Percentiles rank a stretch among this genome's conserved stretches.
Conservation (phyloP, 2,113 vertebrate species). For the Eudyptes chrysolophus region DNA sequence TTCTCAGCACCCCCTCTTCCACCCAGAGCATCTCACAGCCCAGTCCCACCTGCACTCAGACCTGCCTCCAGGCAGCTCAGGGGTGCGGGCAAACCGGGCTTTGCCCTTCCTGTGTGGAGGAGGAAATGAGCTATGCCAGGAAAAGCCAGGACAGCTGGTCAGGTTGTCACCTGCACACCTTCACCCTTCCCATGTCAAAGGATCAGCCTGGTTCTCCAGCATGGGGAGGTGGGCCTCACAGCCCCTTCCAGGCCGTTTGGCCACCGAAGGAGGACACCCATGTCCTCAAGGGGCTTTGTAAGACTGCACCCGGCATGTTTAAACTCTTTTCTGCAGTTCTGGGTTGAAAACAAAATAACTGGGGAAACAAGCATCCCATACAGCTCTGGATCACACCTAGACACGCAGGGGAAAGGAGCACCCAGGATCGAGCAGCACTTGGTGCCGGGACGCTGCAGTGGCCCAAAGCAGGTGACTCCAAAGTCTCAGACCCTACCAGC, state of each 20-base stretch:
- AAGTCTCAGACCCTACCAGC: background rate
- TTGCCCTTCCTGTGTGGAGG: accelerated
- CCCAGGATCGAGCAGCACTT: background rate
- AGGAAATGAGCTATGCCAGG: accelerated
- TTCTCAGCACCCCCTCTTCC: background rate
- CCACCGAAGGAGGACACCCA: background rate
- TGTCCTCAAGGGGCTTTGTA: background rate
- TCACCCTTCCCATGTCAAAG: accelerated
- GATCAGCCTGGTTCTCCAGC: background rate
- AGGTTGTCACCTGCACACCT: background rate
- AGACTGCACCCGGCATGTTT: background rate
- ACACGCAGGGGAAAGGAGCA: accelerated
- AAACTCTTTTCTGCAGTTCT: background rate
- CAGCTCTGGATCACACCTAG: background rate
- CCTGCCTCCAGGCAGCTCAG: background rate
- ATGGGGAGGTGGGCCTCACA: accelerated
- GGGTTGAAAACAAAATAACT: no score
- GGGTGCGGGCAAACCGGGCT: accelerated
- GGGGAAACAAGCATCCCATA: accelerated
- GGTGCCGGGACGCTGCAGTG: background rate
- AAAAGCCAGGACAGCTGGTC: accelerated
- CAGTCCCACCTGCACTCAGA: background rate
- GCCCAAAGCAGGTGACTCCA: background rate
- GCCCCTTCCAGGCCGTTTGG: background rate
- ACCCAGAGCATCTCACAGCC: background rate